Evolutionary conservation across 2,113 vertebrate species (phyloP).

Genomic region (Phylloscopus trochiloides): DNA sequence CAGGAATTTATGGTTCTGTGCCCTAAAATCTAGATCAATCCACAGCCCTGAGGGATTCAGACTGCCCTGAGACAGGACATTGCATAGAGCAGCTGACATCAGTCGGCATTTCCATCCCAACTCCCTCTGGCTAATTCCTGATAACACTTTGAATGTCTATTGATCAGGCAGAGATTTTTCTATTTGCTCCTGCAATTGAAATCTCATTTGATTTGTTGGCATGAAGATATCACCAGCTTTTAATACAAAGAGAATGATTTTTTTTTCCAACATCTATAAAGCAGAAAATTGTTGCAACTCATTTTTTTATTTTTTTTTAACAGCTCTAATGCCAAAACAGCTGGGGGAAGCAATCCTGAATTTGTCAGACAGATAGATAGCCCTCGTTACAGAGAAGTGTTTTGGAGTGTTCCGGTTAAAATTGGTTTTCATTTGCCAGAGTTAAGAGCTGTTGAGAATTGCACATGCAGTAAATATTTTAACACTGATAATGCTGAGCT

Average conservation of each 20-base stretch:
- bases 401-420: slow-evolving; percentile 60
- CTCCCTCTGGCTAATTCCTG: background rate
- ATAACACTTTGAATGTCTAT: slow-evolving; percentile 1
- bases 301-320: background rate
- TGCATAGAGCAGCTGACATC: background rate
- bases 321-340: background rate
- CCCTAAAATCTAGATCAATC: background rate
- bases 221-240: background rate
- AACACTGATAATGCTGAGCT: slow-evolving; percentile 43
- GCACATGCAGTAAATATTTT: slow-evolving; percentile 57
- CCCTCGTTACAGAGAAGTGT: slow-evolving; percentile 15
- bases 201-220: slow-evolving; percentile 20
- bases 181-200: slow-evolving; percentile 15
- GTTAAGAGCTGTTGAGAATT: slow-evolving; percentile 56
- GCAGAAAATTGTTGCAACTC: background rate
- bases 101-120: background rate
- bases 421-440: slow-evolving; percentile 57
- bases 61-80: background rate
- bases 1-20: background rate
- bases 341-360: slow-evolving; percentile 30
- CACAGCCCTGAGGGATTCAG: background rate
- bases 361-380: slow-evolving; percentile 52
- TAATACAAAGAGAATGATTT: background rate
- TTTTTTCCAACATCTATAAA: background rate
- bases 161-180: slow-evolving; percentile 20